These are phyloP conservation scores for Onychostoma macrolepis DNA, from an alignment of 2,113 vertebrate species.

Conservation along the genomic window DNA sequence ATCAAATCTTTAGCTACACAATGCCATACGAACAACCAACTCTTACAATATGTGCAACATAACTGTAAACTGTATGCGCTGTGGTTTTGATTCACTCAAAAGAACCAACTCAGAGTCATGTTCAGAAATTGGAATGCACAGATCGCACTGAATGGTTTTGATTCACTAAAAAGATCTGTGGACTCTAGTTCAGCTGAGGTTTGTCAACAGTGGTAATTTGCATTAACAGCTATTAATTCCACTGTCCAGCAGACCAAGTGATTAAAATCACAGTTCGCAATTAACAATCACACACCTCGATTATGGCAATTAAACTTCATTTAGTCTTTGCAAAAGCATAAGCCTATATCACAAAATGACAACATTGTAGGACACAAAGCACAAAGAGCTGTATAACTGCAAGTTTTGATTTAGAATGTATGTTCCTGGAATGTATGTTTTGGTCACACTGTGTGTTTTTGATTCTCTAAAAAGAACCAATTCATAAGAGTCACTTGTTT, in stretches of 20 bases:
- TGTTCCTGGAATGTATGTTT: too few relatives aligned
- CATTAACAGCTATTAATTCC: constrained; percentile 6
- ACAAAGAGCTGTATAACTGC: not conserved
- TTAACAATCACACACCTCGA: constrained; percentile 5
- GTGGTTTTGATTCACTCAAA: not conserved
- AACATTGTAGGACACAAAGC: not conserved
- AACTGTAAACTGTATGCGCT: not conserved
- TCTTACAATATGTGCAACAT: not conserved
- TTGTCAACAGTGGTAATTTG: constrained; percentile 9
- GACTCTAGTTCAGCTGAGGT: not conserved
- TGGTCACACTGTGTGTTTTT: too few relatives aligned
- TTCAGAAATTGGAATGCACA: not conserved
- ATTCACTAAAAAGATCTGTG: not conserved
- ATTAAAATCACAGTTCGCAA: constrained; percentile 22
- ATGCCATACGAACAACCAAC: not conserved
- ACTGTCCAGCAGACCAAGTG: constrained; percentile 25
- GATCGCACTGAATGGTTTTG: not conserved
- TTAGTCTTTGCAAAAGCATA: constrained; percentile 4
- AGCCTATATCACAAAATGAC: not conserved
- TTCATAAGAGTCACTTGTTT: too few relatives aligned
- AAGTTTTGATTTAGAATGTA: not conserved
- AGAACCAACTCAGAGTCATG: not conserved
- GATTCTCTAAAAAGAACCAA: too few relatives aligned
- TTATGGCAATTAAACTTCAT: constrained; percentile 1
- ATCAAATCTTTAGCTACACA: not conserved